phyloP scores from a whole-genome alignment of 2,888 invertebrate genomes.

The Nebria brevicollis region DNA sequence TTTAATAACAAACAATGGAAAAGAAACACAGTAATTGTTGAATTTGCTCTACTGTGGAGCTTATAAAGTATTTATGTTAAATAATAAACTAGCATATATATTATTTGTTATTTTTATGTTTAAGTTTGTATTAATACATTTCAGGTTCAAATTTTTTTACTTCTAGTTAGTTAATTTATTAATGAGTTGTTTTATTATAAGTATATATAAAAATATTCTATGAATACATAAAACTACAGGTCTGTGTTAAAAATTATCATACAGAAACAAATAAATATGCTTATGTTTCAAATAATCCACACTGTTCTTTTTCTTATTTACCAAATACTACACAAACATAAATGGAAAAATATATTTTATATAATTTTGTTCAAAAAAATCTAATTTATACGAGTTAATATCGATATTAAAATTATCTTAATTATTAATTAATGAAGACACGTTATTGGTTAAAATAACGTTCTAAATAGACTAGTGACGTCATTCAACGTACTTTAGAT shows the following conservation, averaged over 20 bases:
- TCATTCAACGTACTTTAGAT: too few relatives aligned
- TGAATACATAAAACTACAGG: slow-evolving; percentile 27
- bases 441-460: too few relatives aligned
- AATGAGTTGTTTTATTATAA: slow-evolving; percentile 40
- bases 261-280: slow-evolving; percentile 37
- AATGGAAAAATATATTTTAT: too few relatives aligned
- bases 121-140: slow-evolving; percentile 44
- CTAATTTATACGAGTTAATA: too few relatives aligned
- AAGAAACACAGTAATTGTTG: slow-evolving; percentile 29
- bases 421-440: too few relatives aligned
- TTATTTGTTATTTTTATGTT: slow-evolving; percentile 38
- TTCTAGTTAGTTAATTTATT: slow-evolving; percentile 42
- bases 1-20: slow-evolving; percentile 6
- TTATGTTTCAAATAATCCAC: slow-evolving; percentile 21
- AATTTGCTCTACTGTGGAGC: slow-evolving; percentile 14
- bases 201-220: slow-evolving; percentile 35
- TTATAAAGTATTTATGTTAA: slow-evolving; percentile 32
- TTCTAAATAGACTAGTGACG: too few relatives aligned
- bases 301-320: neutral
- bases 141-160: slow-evolving; percentile 35
- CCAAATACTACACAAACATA: too few relatives aligned
- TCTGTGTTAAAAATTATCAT: slow-evolving; percentile 30
- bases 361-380: too few relatives aligned
- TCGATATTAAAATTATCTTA: too few relatives aligned
- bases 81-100: slow-evolving; percentile 20